Conservation (phyloP, 2,888 invertebrate genomes). For the Gari tellinella region DNA sequence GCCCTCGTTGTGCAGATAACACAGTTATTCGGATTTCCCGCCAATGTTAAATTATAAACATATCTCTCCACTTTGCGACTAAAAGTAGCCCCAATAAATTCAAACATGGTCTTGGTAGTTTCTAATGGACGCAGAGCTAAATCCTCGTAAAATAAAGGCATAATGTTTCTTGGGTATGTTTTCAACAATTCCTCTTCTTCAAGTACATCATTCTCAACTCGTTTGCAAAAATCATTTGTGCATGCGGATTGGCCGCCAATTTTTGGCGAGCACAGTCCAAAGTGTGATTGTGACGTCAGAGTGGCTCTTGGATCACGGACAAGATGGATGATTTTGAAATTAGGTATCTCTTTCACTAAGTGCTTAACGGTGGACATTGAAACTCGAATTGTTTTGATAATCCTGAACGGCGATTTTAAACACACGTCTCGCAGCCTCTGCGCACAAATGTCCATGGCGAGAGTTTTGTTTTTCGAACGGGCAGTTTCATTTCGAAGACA, state of each 20-base stretch:
- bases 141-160: constrained; percentile 49
- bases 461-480: not conserved
- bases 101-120: constrained; percentile 44
- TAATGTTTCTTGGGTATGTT: constrained; percentile 37
- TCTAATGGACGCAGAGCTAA: constrained; percentile 49
- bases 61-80: constrained; percentile 31
- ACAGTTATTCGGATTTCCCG: constrained; percentile 42
- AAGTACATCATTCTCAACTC: constrained; percentile 45
- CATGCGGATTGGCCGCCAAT: constrained; percentile 22
- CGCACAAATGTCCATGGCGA: not conserved
- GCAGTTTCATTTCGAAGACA: not conserved
- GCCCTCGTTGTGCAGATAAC: constrained; percentile 45
- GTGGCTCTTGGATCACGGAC: constrained; percentile 58
- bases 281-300: constrained; percentile 30
- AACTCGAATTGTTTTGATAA: constrained; percentile 56
- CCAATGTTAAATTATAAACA: constrained; percentile 50
- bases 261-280: constrained; percentile 23
- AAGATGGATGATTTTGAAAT: constrained; percentile 55
- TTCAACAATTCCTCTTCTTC: constrained; percentile 35
- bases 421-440: constrained; percentile 16
- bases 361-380: constrained; percentile 20
- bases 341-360: constrained; percentile 42
- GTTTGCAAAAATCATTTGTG: constrained; percentile 27
- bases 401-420: constrained; percentile 39
- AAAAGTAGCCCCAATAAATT: constrained; percentile 50